Evolutionary conservation across 2,797 vertebrate genomes (phyloP).

Genomic region (Ctenopoma multispine): DNA sequence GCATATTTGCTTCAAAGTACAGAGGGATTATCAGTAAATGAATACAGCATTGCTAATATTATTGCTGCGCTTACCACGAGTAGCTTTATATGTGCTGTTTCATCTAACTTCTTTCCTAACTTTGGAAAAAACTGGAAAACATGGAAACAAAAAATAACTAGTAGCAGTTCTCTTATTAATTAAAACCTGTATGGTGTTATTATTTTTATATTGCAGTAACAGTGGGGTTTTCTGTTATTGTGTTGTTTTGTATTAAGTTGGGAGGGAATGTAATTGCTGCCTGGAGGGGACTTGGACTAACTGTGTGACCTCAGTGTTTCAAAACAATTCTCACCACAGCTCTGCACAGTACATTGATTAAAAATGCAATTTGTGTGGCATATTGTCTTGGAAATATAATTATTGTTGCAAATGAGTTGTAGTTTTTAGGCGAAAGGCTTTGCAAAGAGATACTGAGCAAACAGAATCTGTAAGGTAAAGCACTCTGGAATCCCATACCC

Average conservation of each 20-base stretch:
- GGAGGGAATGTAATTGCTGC: neutral
- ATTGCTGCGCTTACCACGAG: conserved; percentile 30
- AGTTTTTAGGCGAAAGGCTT: neutral
- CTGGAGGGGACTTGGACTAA: neutral
- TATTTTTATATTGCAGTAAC: neutral
- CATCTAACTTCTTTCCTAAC: conserved; percentile 29
- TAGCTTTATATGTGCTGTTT: conserved; percentile 30
- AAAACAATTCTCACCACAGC: neutral
- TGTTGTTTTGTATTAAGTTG: neutral
- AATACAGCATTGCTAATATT: conserved; percentile 48
- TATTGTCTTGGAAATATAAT: neutral
- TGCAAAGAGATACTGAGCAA: conserved; percentile 26
- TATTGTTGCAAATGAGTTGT: neutral
- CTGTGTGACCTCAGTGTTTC: neutral
- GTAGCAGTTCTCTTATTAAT: neutral
- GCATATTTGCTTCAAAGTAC: conserved; percentile 51
- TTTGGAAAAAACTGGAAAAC: neutral
- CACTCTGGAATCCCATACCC: conserved; percentile 1
- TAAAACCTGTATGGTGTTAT: neutral
- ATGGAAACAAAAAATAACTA: neutral
- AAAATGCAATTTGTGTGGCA: neutral
- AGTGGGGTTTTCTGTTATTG: neutral
- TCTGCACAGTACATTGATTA: neutral
- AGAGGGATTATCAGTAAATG: conserved; percentile 53
- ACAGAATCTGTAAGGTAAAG: conserved; percentile 19